Evolutionary conservation across 1,140 invertebrate species (phyloP), one percentile per base, ranked within the genome.

Genomic region (Chironomus striatipennis): DNA sequence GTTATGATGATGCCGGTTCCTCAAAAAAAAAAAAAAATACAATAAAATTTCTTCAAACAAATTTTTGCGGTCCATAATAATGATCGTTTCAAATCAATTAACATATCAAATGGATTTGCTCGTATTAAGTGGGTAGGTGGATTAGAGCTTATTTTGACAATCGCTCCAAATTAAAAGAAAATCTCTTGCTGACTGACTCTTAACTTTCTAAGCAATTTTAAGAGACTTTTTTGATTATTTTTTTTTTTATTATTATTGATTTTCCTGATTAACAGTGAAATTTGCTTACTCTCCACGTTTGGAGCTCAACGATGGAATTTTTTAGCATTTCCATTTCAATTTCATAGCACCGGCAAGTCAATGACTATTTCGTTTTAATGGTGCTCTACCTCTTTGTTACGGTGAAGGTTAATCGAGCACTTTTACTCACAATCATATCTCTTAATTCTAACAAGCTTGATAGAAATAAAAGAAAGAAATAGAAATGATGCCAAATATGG

Each of bases 51-150:
- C 24, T 2, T 34, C 24, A 34, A 34, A 34, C 24, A 34, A 34
- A 34, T 2, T 2, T 34, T 34, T 34, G 24, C 24, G 24, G 47
- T 57, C n/a, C 15, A 15, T 57, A 57, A 57, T 57, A n/a, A 12
- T n/a, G 15, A n/a, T 57, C 47, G 12, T 57, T 57, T 15, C 47
- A 57, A 15, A 57, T 57, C 47, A 57, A 57, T 57, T 57, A 47
- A 57, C 47, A 57, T 12, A 57, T 57, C n/a, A n/a, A 57, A 57
- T 57, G 47, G 47, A 12, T 15, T 57, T 57, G n/a, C n/a, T 57
- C 47, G 12, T 57, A 57, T 57, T 57, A 57, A 57, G 47, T 57
- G 47, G 24, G 47, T 57, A 57, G 47, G 47, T 57, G 47, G 47
- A 57, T n/a, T 57, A 57, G 8, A 34, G 24, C 24, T 34, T 34